Conservation (phyloP, 2,888 invertebrate species). For the Rhimphoctona megacephalus region DNA sequence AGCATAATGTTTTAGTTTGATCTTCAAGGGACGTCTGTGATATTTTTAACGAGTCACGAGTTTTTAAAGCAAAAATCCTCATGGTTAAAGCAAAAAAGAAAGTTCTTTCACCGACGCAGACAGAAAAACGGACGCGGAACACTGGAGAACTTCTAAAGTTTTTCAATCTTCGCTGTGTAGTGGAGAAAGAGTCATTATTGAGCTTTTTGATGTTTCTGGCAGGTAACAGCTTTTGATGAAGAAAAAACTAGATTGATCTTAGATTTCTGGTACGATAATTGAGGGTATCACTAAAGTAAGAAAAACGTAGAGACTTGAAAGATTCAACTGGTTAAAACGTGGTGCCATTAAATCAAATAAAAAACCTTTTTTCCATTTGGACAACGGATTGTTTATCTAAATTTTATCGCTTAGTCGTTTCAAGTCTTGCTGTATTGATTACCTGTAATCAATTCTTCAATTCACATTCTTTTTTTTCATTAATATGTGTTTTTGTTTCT, state of each 20-base stretch:
- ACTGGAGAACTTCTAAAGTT: neutral
- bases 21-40: neutral
- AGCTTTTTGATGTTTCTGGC: neutral
- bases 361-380: neutral
- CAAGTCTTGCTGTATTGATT: neutral
- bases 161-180: neutral
- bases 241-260: neutral
- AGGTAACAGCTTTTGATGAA: neutral
- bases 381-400: too few species aligned
- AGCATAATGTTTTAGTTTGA: neutral
- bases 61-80: neutral
- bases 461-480: neutral
- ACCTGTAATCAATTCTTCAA: too few species aligned
- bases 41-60: conserved; percentile 3
- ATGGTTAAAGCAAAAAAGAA: neutral
- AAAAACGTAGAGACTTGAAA: neutral
- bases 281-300: neutral
- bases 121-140: neutral
- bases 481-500: neutral
- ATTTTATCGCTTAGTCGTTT: neutral
- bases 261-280: neutral
- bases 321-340: neutral
- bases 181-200: neutral
- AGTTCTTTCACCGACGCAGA: conserved; percentile 1
- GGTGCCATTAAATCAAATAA: neutral